A percentile compares a stretch with the other conserved stretches of the same genome.
Evolutionary conservation across 2,113 vertebrate genomes (phyloP).

Genomic region (Plotosus lineatus): DNA sequence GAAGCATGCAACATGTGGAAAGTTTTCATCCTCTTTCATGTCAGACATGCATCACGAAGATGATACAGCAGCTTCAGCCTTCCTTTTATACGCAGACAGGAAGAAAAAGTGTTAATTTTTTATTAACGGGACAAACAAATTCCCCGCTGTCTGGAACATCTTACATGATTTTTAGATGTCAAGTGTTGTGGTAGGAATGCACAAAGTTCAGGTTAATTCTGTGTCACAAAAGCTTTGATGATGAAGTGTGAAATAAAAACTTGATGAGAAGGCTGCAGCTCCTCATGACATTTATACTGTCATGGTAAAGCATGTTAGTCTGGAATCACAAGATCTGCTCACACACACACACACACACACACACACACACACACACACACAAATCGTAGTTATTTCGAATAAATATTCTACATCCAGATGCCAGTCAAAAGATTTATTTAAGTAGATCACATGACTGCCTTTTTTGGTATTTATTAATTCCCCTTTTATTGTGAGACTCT

Average conservation of each 20-base stretch:
- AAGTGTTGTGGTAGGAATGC: not conserved
- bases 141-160: not conserved
- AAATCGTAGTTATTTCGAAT: too few species aligned
- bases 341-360: too few species aligned
- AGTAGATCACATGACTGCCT: not conserved
- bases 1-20: conserved; percentile 8
- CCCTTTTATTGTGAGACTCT: not conserved
- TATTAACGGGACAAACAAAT: not conserved
- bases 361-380: too few species aligned
- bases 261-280: not conserved
- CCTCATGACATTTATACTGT: not conserved
- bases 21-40: not conserved
- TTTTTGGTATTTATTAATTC: not conserved
- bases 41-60: not conserved
- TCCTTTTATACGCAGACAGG: not conserved
- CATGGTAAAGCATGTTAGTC: not conserved
- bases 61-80: conserved; percentile 31
- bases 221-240: not conserved
- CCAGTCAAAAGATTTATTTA: not conserved
- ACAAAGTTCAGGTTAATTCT: not conserved
- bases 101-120: conserved; percentile 5
- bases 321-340: too few species aligned
- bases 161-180: not conserved
- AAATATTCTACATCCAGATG: not conserved
- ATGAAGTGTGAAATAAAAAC: not conserved